Base-by-base conservation (phyloP, 2,888 invertebrate species). In the Dryococelus australis region DNA sequence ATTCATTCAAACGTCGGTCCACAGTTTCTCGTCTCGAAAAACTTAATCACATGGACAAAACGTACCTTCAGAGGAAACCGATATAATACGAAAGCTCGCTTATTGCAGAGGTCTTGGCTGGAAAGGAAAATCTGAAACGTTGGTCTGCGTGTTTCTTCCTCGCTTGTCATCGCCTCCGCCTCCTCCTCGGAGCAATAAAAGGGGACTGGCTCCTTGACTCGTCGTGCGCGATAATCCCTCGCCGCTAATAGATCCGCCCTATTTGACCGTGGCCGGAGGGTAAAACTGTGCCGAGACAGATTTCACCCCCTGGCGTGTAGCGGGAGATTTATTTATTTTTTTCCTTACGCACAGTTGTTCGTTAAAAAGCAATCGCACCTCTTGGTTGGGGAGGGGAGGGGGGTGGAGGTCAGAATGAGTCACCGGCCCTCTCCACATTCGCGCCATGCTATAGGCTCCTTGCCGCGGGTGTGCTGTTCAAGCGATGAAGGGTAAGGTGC, bases 361-460 rank as follows among this genome's bases (percentile, higher is more conserved):
- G 65, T 65, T 65, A 65, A 65, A 65, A 65, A 65, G 65, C 65
- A 65, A 65, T 65, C n/a, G n/a, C 65, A 65, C 65, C 65, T 65
- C 65, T 1, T n/a, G n/a, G n/a, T n/a, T n/a, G n/a, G n/a, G n/a
- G 24, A 16, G 65, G 10, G 16, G 65, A 24, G n/a, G 24, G n/a
- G n/a, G 65, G 65, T 24, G 20, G 65, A 65, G 65, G 65, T n/a
- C 65, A n/a, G 24, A 65, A n/a, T 65, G 65, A 65, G 65, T 65
- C 65, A 65, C 65, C 20, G n/a, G 65, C 65, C n/a, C n/a, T 16
- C 65, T 20, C 10, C 65, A n/a, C 20, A 65, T 20, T 65, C 65
- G n/a, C 65, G 65, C 65, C 65, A 9, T n/a, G 65, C 47, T 16
- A 47, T 35, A 47, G 47, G 13, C 16, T 65, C 65, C 24, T 6